A percentile compares a stretch with the other conserved stretches of the same genome.
phyloP scores from a whole-genome alignment of 2,797 vertebrate genomes.

The Chrosomus eos region DNA sequence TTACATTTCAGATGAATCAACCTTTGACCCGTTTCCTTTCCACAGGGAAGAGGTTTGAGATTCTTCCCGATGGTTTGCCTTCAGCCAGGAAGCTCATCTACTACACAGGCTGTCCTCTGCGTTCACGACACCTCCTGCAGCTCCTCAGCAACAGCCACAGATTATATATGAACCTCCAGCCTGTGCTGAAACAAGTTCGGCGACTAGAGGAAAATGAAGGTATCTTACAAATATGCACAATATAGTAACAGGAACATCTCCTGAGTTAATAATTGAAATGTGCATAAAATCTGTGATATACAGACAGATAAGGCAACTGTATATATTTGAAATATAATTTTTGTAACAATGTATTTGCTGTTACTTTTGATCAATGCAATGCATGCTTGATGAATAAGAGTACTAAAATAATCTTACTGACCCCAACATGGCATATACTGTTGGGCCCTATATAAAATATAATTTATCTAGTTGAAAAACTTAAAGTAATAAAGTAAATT shows the following conservation, averaged over 20 bases:
- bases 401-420: not conserved
- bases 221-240: constrained; percentile 62
- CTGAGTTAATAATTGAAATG: not conserved
- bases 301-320: not conserved
- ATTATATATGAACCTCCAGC: constrained; percentile 98
- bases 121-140: constrained; percentile 94
- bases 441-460: not conserved
- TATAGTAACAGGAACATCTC: not conserved
- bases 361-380: not conserved
- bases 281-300: not conserved
- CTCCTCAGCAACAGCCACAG: constrained; percentile 97
- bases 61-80: constrained; percentile 93
- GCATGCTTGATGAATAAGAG: not conserved
- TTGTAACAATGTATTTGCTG: not conserved
- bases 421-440: not conserved
- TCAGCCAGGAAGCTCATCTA: constrained; percentile 96
- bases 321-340: not conserved
- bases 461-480: not conserved
- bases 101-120: constrained; percentile 92
- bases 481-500: no score
- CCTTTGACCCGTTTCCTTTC: not conserved
- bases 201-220: constrained; percentile 95
- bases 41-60: constrained; percentile 97
- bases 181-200: constrained; percentile 93
- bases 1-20: not conserved